A percentile compares a stretch with the other conserved stretches of the same genome.
These are phyloP conservation scores for Cynoglossus semilaevis DNA, from an alignment of 2,113 vertebrate species.

Conservation along the genomic window DNA sequence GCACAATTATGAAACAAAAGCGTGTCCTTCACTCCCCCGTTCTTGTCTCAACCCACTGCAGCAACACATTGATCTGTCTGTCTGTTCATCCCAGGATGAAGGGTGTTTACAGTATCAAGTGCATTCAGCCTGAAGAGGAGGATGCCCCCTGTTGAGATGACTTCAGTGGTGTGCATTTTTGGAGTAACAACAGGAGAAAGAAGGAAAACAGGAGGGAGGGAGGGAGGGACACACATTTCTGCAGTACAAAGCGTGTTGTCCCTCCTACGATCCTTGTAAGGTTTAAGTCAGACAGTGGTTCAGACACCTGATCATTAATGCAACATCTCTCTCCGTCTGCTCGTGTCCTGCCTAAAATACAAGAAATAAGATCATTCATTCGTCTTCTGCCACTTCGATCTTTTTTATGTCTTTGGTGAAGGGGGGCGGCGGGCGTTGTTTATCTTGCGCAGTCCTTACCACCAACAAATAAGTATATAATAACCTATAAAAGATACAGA, in stretches of 20 bases:
- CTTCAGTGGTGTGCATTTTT: constrained; percentile 47
- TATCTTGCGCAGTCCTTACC: too few relatives aligned
- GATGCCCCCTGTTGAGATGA: constrained; percentile 49
- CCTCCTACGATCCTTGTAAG: constrained; percentile 13
- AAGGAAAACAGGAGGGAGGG: constrained; percentile 5
- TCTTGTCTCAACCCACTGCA: constrained; percentile 16
- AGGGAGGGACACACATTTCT: constrained; percentile 9
- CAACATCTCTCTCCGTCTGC: not conserved
- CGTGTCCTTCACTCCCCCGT: constrained; percentile 35
- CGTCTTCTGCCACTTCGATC: too few relatives aligned
- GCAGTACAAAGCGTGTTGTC: constrained; percentile 29
- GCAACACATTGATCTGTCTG: constrained; percentile 40
- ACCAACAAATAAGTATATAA: too few relatives aligned
- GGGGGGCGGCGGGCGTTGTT: too few relatives aligned
- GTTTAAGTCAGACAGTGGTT: not conserved
- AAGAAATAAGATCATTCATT: too few relatives aligned
- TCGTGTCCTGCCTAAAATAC: too few relatives aligned
- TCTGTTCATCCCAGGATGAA: constrained; percentile 39
- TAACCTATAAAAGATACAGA: too few relatives aligned
- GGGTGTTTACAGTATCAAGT: constrained; percentile 56
- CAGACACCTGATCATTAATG: constrained; percentile 17
- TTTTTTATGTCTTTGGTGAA: too few relatives aligned
- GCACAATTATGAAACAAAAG: not conserved
- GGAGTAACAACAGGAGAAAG: constrained; percentile 16
- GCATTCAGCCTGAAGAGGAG: constrained; percentile 46